A percentile compares a stretch with the other conserved stretches of the same genome.
Evolutionary conservation across 2,797 vertebrate genomes (phyloP).

Genomic region (Catharus ustulatus): DNA sequence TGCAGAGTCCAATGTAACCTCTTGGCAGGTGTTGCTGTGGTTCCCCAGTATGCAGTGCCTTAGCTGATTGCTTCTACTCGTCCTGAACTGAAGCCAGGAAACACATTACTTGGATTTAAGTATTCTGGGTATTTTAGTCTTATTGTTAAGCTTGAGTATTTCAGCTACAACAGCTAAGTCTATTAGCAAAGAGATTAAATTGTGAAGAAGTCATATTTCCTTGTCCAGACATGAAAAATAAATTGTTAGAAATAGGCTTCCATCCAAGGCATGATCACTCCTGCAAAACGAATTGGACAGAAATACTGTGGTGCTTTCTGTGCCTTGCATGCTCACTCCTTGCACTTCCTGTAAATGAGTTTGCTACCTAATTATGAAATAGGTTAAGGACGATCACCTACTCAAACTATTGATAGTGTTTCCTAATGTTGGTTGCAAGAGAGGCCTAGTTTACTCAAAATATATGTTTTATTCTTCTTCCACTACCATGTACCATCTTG

Average conservation of each 20-base stretch:
- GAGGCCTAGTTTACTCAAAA: not conserved
- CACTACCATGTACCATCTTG: not conserved
- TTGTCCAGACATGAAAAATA: slow-evolving; percentile 64
- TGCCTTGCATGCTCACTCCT: not conserved
- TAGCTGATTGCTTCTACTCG: slow-evolving; percentile 13
- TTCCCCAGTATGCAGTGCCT: not conserved
- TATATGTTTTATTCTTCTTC: not conserved
- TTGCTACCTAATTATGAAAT: not conserved
- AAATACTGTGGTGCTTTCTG: not conserved
- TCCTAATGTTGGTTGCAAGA: not conserved
- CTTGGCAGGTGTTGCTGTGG: not conserved
- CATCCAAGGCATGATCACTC: slow-evolving; percentile 12
- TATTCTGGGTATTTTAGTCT: slow-evolving; percentile 50
- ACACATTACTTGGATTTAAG: slow-evolving; percentile 39
- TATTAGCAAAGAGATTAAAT: slow-evolving; percentile 65
- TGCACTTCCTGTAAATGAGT: not conserved
- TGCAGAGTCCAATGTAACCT: not conserved
- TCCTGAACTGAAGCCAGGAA: slow-evolving; percentile 43
- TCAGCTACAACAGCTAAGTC: slow-evolving; percentile 27
- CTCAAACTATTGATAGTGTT: not conserved
- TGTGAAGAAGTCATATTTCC: slow-evolving; percentile 46
- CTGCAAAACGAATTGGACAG: slow-evolving; percentile 48
- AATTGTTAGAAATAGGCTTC: slow-evolving; percentile 58
- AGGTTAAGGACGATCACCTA: not conserved
- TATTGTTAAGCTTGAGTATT: slow-evolving; percentile 54